Evolutionary conservation across 2,888 invertebrate genomes (phyloP).

Genomic region (Baccha elongata): DNA sequence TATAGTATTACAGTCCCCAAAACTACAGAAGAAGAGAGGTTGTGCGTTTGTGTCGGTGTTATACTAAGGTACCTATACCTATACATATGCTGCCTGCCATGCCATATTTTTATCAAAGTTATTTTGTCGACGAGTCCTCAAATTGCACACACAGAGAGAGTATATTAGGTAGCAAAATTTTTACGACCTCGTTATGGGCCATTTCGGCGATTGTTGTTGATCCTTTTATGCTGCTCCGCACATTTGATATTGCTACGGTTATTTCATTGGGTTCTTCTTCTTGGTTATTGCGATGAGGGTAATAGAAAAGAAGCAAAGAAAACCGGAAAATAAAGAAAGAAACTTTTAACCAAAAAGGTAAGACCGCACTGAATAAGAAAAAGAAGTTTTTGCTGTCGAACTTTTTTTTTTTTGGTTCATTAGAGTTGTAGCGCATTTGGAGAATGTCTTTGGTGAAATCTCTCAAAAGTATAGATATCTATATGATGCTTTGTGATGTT

Average conservation of each 20-base stretch:
- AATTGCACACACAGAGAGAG: constrained; percentile 78
- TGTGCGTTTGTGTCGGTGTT: constrained; percentile 42
- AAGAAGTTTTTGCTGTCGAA: constrained; percentile 38
- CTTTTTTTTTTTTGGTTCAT: constrained; percentile 46
- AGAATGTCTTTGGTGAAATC: constrained; percentile 61
- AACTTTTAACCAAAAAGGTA: constrained; percentile 28
- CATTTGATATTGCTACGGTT: constrained; percentile 69
- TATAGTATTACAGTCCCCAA: constrained; percentile 17
- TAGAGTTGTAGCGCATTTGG: constrained; percentile 31
- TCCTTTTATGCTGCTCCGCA: constrained; percentile 81
- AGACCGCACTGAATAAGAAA: constrained; percentile 29
- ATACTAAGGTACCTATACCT: background rate
- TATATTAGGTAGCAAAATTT: constrained; percentile 83
- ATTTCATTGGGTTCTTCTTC: constrained; percentile 53
- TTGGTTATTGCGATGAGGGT: constrained; percentile 43
- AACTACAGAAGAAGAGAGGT: constrained; percentile 22
- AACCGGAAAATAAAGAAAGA: constrained; percentile 47
- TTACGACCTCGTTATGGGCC: constrained; percentile 83
- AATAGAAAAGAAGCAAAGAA: constrained; percentile 48
- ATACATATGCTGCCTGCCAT: constrained; percentile 64
- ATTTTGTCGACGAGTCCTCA: constrained; percentile 75
- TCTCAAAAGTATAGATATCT: constrained; percentile 56
- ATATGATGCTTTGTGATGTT: constrained; percentile 49
- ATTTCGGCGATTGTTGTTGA: constrained; percentile 83
- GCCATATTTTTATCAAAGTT: constrained; percentile 73